phyloP scores from a whole-genome alignment of 2,797 vertebrate genomes.

The Acanthurus lineatus region DNA sequence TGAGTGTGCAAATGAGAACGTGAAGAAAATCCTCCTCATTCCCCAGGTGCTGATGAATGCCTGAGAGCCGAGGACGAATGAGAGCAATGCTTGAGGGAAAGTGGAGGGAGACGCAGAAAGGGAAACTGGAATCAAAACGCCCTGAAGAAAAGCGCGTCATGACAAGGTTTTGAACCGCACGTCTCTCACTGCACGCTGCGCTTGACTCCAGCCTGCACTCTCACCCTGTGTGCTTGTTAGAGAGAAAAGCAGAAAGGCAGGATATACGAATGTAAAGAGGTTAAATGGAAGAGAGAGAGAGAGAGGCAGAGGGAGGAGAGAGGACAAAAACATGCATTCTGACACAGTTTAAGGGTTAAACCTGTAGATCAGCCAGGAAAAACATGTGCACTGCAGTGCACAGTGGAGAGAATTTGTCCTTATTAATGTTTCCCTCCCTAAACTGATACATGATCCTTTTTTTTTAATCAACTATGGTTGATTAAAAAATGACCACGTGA shows the following conservation, averaged over 20 bases:
- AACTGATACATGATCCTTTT: not conserved
- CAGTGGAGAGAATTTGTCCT: conserved; percentile 1
- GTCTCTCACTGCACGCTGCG: conserved; percentile 64
- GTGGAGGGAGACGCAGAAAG: conserved; percentile 33
- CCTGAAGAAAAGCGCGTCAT: conserved; percentile 55
- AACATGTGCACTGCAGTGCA: not conserved
- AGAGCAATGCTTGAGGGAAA: conserved; percentile 41
- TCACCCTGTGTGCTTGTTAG: conserved; percentile 76
- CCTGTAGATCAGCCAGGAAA: conserved; percentile 32
- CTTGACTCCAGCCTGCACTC: conserved; percentile 78
- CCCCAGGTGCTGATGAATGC: conserved; percentile 54
- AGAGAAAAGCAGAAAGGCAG: conserved; percentile 57
- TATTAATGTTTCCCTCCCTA: not conserved
- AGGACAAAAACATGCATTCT: conserved; percentile 37
- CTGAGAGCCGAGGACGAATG: conserved; percentile 24
- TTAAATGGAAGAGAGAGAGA: conserved; percentile 21
- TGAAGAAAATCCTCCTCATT: conserved; percentile 25
- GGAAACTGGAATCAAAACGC: conserved; percentile 41
- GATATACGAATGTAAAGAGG: conserved; percentile 24
- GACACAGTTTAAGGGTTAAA: conserved; percentile 48
- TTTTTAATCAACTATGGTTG: not conserved
- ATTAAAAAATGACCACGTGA: no score
- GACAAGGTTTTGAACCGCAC: conserved; percentile 78
- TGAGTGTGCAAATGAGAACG: conserved; percentile 38
- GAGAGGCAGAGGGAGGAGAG: conserved; percentile 26